Percentiles rank a stretch among this genome's conserved stretches.
These are phyloP conservation scores for Plumapathes pennacea DNA, from an alignment of 92 coral and sea anemone genomes.

Conservation along the genomic window DNA sequence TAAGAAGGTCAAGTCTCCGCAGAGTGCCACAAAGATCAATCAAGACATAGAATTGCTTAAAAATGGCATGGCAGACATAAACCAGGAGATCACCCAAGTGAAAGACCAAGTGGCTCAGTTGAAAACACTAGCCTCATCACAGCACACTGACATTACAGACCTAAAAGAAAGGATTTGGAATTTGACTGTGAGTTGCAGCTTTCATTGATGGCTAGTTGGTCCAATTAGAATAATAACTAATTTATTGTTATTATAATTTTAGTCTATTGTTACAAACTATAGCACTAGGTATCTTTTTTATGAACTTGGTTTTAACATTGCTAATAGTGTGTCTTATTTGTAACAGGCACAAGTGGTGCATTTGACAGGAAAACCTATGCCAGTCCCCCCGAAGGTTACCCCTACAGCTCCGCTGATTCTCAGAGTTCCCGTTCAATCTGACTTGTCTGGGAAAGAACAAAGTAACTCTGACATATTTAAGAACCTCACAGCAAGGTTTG, in stretches of 20 bases:
- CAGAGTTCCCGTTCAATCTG: slow-evolving; percentile 51
- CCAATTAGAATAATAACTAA: background rate
- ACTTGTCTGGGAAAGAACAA: too few relatives aligned
- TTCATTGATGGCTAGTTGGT: background rate
- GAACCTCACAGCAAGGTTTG: too few relatives aligned
- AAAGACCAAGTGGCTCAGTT: slow-evolving; percentile 69
- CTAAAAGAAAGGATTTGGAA: slow-evolving; percentile 49
- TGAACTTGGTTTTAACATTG: background rate
- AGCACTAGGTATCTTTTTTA: too few relatives aligned
- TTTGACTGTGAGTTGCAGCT: slow-evolving; percentile 57
- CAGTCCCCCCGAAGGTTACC: slow-evolving; percentile 43
- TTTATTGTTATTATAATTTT: background rate
- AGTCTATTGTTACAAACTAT: background rate
- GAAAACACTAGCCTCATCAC: slow-evolving; percentile 54
- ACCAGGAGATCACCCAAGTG: slow-evolving; percentile 69
- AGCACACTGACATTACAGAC: slow-evolving; percentile 34
- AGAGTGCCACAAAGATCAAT: slow-evolving; percentile 55
- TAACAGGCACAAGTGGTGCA: slow-evolving; percentile 63
- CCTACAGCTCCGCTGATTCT: slow-evolving; percentile 75
- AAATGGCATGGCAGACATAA: slow-evolving; percentile 87
- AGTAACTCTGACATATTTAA: too few relatives aligned
- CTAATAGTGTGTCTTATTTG: background rate
- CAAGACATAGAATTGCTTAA: slow-evolving; percentile 64
- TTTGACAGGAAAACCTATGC: slow-evolving; percentile 72
- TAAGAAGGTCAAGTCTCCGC: slow-evolving; percentile 50